phyloP scores from a whole-genome alignment of 2,113 vertebrate species.

The Python bivittatus region DNA sequence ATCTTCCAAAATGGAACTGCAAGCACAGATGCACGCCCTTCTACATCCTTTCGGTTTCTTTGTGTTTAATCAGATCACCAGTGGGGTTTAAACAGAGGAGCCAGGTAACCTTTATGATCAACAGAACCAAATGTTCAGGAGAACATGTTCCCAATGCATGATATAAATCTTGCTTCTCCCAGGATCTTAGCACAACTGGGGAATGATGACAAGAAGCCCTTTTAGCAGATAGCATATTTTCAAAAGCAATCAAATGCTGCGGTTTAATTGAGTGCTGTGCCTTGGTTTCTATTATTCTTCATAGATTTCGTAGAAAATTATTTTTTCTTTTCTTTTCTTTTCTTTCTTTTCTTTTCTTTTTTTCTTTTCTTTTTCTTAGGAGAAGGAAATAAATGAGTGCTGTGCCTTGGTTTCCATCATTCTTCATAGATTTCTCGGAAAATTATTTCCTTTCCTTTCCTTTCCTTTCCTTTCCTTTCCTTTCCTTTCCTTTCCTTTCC shows the following conservation, averaged over 20 bases:
- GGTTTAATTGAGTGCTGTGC: too few species aligned
- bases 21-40: not conserved
- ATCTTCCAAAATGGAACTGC: slow-evolving; percentile 33
- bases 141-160: not conserved
- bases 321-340: too few species aligned
- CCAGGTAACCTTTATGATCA: not conserved
- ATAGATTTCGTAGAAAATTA: too few species aligned
- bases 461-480: too few species aligned
- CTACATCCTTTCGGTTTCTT: slow-evolving; percentile 38
- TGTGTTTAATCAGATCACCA: slow-evolving; percentile 23
- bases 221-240: not conserved
- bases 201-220: not conserved
- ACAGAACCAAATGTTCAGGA: not conserved
- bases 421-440: too few species aligned
- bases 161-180: not conserved
- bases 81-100: slow-evolving; percentile 14
- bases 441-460: too few species aligned
- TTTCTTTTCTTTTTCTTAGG: too few species aligned
- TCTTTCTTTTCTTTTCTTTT: too few species aligned
- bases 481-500: too few species aligned
- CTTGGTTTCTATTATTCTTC: too few species aligned
- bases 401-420: too few species aligned
- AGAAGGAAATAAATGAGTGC: too few species aligned
- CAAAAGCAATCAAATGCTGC: not conserved
- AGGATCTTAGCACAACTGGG: not conserved